Evolutionary conservation across 2,888 invertebrate species (phyloP), one percentile per base, ranked within the genome.

Genomic region (Xanthorhoe spadicearia): DNA sequence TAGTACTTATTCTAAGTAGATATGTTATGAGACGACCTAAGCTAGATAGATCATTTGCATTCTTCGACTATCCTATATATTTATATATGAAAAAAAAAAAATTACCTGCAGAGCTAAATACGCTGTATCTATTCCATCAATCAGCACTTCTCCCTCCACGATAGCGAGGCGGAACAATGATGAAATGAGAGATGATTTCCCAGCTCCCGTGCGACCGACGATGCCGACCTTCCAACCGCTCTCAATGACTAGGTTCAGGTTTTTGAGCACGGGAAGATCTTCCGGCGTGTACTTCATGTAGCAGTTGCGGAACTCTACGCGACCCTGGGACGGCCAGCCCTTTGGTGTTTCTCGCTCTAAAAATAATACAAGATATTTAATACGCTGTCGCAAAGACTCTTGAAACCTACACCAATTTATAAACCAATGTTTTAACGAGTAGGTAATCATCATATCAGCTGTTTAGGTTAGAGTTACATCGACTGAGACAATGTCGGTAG

Each of bases 121-220:
- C 18, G 78, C 76, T 6, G 93, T 93, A 56, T 93, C 87, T 10
- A 97, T 87, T 56, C 93, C 95, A 80, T 98, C 97, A 69, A 98
- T 96, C 38, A 93, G 84, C 23, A 98, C 94, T 49, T 90, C 89
- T 3, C 97, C 97, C 68, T 95, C 94, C 4, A 95, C 93, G 61
- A 96, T 94, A 0, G 96, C 95, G 65, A 97, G 90, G 4, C 97
- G 94, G 88, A 97, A 98, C 61, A 98, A 86, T 0, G 97, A 96
- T 0, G 96, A 95, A 69, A 97, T 96, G 13, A 97, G 87, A 0
- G 96, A 96, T 0, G 96, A 96, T 85, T 97, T 97, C 0, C 97
- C 97, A 0, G 97, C 97, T 0, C 97, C 97, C 0, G 97, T 97
- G 61, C 97, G 93, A 1, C 97, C 97, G 4, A 97, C 96, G 73